Conservation (phyloP, 2,888 invertebrate genomes). For the Heliconius sara region DNA sequence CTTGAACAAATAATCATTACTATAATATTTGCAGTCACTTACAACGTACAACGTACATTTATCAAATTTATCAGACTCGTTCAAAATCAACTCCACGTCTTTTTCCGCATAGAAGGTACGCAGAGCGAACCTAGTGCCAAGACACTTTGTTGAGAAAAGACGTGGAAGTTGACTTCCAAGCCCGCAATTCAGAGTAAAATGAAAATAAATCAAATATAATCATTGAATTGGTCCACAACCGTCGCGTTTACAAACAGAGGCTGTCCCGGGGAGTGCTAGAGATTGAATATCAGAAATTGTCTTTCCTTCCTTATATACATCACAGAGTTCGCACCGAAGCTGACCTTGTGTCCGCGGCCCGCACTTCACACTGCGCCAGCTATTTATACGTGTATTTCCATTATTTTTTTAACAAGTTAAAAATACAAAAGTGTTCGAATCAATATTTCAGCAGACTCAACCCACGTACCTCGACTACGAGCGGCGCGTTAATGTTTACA, state of each 20-base stretch:
- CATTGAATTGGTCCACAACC: background rate
- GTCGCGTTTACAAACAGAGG: too few relatives aligned
- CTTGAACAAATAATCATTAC: background rate
- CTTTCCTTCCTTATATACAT: background rate
- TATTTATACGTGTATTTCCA: background rate
- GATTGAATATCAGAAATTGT: background rate
- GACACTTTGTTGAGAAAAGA: background rate
- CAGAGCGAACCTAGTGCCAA: background rate
- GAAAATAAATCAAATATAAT: background rate
- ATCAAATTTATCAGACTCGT: too few relatives aligned
- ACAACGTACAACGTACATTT: background rate
- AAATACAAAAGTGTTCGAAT: background rate
- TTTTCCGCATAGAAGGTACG: too few relatives aligned
- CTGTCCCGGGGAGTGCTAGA: background rate
- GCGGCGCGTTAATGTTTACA: background rate
- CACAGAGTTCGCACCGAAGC: background rate
- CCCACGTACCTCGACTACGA: too few relatives aligned
- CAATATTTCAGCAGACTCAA: too few relatives aligned
- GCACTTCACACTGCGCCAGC: background rate
- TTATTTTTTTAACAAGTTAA: background rate
- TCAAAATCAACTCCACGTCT: too few relatives aligned
- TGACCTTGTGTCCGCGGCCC: constrained; percentile 2
- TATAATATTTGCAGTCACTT: too few relatives aligned
- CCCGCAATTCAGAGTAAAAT: too few relatives aligned
- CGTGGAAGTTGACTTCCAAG: background rate